Conservation (phyloP, 2,113 vertebrate species). For the Catharus bicknelli region DNA sequence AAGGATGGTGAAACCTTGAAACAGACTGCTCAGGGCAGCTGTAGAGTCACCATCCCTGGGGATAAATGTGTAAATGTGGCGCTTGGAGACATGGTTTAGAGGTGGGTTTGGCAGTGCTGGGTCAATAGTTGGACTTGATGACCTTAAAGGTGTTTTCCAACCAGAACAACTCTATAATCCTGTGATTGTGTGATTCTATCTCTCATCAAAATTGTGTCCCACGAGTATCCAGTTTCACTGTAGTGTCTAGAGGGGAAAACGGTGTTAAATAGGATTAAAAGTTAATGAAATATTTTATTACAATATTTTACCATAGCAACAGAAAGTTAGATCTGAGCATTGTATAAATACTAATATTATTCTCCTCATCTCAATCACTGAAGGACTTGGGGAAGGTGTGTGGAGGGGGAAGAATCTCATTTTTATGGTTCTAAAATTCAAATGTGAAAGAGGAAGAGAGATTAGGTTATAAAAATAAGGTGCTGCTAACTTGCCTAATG, state of each 20-base stretch:
- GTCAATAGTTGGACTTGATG: not conserved
- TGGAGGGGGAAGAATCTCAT: constrained; percentile 35
- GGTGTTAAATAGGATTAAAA: constrained; percentile 67
- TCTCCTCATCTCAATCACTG: constrained; percentile 40
- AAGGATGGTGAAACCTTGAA: not conserved
- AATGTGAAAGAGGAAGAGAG: constrained; percentile 51
- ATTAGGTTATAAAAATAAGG: constrained; percentile 70
- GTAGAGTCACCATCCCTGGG: not conserved
- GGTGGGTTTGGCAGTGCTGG: not conserved
- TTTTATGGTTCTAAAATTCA: constrained; percentile 65
- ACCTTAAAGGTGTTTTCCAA: not conserved
- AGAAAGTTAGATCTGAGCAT: constrained; percentile 41
- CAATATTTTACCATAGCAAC: constrained; percentile 59
- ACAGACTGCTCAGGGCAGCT: not conserved
- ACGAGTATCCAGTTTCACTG: not conserved
- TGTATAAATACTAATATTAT: constrained; percentile 66
- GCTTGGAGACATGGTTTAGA: not conserved
- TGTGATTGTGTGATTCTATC: not conserved
- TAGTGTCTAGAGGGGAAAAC: not conserved
- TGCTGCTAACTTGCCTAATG: constrained; percentile 69
- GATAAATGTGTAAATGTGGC: not conserved
- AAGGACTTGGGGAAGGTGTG: constrained; percentile 1
- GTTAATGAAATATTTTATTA: constrained; percentile 73
- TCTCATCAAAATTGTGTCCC: not conserved
- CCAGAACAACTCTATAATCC: not conserved